phyloP scores from a whole-genome alignment of 1,140 invertebrate species.

The Drosophila carrolli region DNA sequence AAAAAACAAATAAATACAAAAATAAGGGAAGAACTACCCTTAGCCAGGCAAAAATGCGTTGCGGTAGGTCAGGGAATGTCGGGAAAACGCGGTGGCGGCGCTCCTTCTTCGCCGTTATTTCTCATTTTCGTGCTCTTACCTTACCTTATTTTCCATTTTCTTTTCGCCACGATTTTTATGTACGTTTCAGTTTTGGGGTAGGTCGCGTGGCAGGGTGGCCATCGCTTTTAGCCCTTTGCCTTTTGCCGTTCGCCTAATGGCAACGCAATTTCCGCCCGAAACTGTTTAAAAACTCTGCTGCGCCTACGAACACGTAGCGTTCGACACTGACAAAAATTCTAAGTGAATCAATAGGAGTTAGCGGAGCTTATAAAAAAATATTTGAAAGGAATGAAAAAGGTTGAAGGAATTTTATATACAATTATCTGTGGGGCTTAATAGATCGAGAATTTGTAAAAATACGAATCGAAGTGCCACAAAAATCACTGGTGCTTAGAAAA shows the following conservation, averaged over 20 bases:
- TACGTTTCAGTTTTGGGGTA: conserved; percentile 58
- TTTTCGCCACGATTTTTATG: conserved; percentile 33
- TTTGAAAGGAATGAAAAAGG: too few species aligned
- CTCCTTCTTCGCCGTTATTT: conserved; percentile 28
- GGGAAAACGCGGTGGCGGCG: conserved; percentile 4
- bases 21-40: conserved; percentile 59
- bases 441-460: too few species aligned
- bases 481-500: too few species aligned
- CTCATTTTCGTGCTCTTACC: conserved; percentile 43
- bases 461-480: too few species aligned
- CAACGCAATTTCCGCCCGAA: conserved; percentile 73
- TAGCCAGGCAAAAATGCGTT: conserved; percentile 71
- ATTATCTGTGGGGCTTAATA: too few species aligned
- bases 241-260: conserved; percentile 57
- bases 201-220: conserved; percentile 47
- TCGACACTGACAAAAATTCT: conserved; percentile 19
- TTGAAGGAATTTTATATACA: too few species aligned
- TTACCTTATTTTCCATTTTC: conserved; percentile 52
- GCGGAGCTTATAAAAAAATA: too few species aligned
- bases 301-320: conserved; percentile 48
- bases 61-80: conserved; percentile 64
- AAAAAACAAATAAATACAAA: not conserved
- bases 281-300: conserved; percentile 47
- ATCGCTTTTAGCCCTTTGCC: conserved; percentile 20
- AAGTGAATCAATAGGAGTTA: too few species aligned